phyloP scores from a whole-genome alignment of 2,113 vertebrate genomes.

The Anarrhichthys ocellatus region DNA sequence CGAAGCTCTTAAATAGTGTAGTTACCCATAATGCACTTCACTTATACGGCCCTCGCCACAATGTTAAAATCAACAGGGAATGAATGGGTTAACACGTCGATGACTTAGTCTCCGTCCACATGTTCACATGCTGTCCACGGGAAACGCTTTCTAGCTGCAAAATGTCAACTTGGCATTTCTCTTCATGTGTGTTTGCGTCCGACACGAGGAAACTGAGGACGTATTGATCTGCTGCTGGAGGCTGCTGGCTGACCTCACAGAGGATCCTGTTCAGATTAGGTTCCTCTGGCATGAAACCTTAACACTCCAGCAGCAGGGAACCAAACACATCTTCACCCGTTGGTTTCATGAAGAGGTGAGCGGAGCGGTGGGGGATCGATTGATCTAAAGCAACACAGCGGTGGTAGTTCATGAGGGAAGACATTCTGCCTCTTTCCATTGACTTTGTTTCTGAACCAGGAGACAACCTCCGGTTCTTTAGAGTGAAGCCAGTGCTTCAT shows the following conservation, averaged over 20 bases:
- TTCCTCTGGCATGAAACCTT: neutral
- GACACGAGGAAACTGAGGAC: constrained; percentile 18
- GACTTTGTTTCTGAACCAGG: no score
- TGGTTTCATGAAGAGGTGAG: neutral
- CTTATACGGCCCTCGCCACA: neutral
- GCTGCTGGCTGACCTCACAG: constrained; percentile 8
- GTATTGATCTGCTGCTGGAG: constrained; percentile 43
- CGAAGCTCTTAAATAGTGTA: neutral
- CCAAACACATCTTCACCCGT: neutral
- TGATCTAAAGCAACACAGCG: neutral
- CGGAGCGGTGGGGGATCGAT: neutral
- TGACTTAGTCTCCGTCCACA: constrained; percentile 9
- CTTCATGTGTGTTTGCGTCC: constrained; percentile 1
- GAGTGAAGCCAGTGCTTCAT: no score
- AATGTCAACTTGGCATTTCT: constrained; percentile 46
- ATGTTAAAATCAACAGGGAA: neutral
- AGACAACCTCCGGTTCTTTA: no score
- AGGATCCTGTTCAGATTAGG: neutral
- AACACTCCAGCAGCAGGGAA: neutral
- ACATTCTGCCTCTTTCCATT: no score
- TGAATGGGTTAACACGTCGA: neutral
- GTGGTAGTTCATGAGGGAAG: neutral
- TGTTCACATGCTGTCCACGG: constrained; percentile 13
- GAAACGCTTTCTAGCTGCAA: constrained; percentile 4
- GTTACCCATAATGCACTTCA: constrained; percentile 23